Percentiles rank a stretch among this genome's conserved stretches.
phyloP scores from a whole-genome alignment of 2,113 vertebrate genomes.

The Pomatostomus ruficeps region DNA sequence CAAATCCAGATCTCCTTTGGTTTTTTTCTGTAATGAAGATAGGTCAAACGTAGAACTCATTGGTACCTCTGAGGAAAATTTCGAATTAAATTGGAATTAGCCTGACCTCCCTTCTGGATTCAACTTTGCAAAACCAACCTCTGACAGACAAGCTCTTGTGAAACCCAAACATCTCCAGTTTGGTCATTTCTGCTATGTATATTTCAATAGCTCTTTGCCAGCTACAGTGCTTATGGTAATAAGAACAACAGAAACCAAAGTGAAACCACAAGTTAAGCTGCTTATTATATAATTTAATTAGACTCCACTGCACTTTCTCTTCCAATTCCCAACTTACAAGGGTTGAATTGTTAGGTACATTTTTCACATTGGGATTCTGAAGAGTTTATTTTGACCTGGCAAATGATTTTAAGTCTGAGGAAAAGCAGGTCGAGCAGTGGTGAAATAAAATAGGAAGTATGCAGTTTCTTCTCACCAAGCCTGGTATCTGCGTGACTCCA shows the following conservation, averaged over 20 bases:
- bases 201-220: constrained; percentile 65
- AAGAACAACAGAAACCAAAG: constrained; percentile 69
- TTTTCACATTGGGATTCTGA: constrained; percentile 76
- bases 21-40: constrained; percentile 23
- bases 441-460: constrained; percentile 85
- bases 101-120: not conserved
- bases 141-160: constrained; percentile 12
- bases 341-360: constrained; percentile 78
- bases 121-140: not conserved
- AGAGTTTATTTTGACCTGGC: constrained; percentile 86
- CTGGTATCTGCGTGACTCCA: constrained; percentile 70
- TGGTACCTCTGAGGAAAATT: not conserved
- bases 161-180: constrained; percentile 11
- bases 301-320: constrained; percentile 75
- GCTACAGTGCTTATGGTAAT: constrained; percentile 49
- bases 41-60: not conserved
- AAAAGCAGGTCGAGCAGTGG: constrained; percentile 79
- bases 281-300: constrained; percentile 77
- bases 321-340: constrained; percentile 69
- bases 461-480: constrained; percentile 73
- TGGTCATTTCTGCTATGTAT: constrained; percentile 46
- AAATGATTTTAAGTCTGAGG: constrained; percentile 86
- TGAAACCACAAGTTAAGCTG: constrained; percentile 73
- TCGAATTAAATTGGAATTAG: constrained; percentile 16
- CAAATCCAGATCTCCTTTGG: constrained; percentile 34